A percentile compares a stretch with the other conserved stretches of the same genome.
These are phyloP conservation scores for Sebastes paucispinis DNA, from an alignment of 2,797 vertebrate species.

Conservation along the genomic window DNA sequence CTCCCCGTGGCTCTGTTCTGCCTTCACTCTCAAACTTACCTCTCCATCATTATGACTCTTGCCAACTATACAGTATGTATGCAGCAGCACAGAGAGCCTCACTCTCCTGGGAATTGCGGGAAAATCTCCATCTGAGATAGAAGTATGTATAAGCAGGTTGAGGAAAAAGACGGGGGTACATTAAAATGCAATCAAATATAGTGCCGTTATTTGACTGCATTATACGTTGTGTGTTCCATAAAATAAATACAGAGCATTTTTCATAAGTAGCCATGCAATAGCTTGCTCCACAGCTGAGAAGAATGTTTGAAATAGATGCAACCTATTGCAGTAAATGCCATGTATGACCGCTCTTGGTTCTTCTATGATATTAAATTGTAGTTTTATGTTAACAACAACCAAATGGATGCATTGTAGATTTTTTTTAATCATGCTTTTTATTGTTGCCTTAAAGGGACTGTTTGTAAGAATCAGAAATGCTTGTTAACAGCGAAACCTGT, in stretches of 20 bases:
- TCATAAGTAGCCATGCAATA: neutral
- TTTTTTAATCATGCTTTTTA: too few relatives aligned
- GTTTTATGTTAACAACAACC: neutral
- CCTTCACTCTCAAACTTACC: conserved; percentile 66
- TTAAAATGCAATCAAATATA: conserved; percentile 12
- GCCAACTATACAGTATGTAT: conserved; percentile 24
- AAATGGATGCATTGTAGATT: neutral
- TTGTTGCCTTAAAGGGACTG: too few relatives aligned
- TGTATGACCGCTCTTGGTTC: neutral
- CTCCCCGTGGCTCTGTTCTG: conserved; percentile 68
- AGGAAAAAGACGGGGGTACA: neutral
- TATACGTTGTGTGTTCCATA: neutral
- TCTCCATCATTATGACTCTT: conserved; percentile 63
- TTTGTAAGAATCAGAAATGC: too few relatives aligned
- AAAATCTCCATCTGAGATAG: conserved; percentile 28
- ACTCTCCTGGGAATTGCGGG: conserved; percentile 11
- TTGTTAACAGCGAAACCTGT: too few relatives aligned
- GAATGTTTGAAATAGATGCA: neutral
- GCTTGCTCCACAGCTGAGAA: neutral
- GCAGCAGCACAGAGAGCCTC: conserved; percentile 29
- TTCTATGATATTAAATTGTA: neutral
- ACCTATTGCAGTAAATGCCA: neutral
- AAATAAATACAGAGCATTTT: conserved; percentile 14
- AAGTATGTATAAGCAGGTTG: neutral
- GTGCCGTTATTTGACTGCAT: conserved; percentile 8